phyloP scores from a whole-genome alignment of 2,113 vertebrate species.

The Heterotis niloticus region DNA sequence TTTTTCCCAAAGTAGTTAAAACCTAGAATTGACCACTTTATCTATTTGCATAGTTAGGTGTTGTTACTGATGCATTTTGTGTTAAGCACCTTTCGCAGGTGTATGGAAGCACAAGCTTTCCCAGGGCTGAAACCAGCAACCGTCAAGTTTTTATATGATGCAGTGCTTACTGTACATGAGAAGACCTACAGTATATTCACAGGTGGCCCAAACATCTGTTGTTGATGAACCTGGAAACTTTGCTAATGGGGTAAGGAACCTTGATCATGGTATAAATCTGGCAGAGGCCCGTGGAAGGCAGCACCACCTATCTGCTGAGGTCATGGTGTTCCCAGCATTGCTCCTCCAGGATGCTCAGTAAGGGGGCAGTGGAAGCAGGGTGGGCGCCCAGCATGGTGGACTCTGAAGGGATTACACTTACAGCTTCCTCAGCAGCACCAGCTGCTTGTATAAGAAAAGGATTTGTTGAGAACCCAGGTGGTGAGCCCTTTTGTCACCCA shows the following conservation, averaged over 20 bases:
- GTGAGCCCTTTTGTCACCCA: constrained; percentile 42
- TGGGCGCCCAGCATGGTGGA: neutral
- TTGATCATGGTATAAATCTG: too few species aligned
- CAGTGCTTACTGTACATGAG: too few species aligned
- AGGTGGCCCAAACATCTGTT: neutral
- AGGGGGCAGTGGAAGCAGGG: neutral
- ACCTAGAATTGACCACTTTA: neutral
- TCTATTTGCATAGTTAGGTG: neutral
- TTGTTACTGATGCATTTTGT: neutral
- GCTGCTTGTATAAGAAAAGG: constrained; percentile 55
- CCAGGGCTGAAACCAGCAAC: too few species aligned
- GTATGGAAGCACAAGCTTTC: too few species aligned
- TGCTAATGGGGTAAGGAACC: too few species aligned
- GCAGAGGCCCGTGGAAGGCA: too few species aligned
- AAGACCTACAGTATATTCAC: too few species aligned
- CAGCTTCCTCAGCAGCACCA: constrained; percentile 34
- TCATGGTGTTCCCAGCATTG: neutral
- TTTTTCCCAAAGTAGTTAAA: neutral
- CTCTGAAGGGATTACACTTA: constrained; percentile 46
- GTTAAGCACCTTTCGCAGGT: too few species aligned
- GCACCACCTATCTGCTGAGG: too few species aligned
- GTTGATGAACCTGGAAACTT: neutral
- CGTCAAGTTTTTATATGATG: too few species aligned
- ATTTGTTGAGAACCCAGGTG: constrained; percentile 53
- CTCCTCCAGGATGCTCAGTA: neutral